These are phyloP conservation scores for Fundulus diaphanus DNA, from an alignment of 2,797 vertebrate genomes.

Conservation along the genomic window DNA sequence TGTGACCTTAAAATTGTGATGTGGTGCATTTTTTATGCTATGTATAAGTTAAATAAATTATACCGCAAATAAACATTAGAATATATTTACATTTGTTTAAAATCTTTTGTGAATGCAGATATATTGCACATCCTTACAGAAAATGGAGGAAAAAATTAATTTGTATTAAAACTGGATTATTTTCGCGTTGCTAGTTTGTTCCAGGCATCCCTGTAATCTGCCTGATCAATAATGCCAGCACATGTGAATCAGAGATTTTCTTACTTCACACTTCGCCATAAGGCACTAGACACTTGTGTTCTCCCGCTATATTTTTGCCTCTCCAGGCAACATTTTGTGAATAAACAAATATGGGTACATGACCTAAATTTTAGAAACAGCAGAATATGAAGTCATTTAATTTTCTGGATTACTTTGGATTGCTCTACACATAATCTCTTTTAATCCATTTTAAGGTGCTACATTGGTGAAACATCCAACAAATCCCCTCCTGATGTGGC, in stretches of 20 bases:
- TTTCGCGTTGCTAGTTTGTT: not conserved
- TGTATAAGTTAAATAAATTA: too few relatives aligned
- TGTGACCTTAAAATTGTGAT: not conserved
- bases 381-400: not conserved
- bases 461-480: not conserved
- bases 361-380: not conserved
- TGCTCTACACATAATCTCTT: not conserved
- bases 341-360: not conserved
- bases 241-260: not conserved
- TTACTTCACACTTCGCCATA: not conserved
- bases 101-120: too few relatives aligned
- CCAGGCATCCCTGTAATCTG: not conserved
- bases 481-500: not conserved
- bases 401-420: conserved; percentile 2
- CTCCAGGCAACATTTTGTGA: not conserved
- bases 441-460: not conserved
- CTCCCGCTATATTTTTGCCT: not conserved
- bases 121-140: too few relatives aligned
- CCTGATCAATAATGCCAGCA: not conserved
- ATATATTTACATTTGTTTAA: too few relatives aligned
- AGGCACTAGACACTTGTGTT: not conserved
- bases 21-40: not conserved
- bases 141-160: too few relatives aligned
- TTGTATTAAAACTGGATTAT: not conserved
- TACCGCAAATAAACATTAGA: too few relatives aligned